Percentiles rank a stretch among this genome's conserved stretches.
Evolutionary conservation across 2,113 vertebrate genomes (phyloP).

Genomic region (Hippolais icterina): DNA sequence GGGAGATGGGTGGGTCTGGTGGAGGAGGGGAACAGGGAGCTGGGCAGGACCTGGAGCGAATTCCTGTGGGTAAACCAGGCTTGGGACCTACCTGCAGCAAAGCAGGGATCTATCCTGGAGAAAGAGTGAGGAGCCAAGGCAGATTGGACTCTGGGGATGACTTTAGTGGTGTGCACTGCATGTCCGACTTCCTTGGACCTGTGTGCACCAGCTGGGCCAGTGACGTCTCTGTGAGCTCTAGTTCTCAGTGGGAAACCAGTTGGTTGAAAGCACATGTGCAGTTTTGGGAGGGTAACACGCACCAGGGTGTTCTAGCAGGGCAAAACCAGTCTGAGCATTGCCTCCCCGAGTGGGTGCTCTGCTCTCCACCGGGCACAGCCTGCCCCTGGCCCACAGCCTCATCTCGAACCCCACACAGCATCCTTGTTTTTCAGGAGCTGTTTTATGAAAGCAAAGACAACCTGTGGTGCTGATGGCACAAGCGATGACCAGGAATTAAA

Average conservation of each 20-base stretch:
- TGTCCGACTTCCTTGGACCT: not conserved
- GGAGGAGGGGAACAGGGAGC: not conserved
- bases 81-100: not conserved
- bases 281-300: not conserved
- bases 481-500: not conserved
- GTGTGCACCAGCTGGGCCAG: not conserved
- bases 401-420: accelerated
- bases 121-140: accelerated
- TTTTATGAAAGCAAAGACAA: not conserved
- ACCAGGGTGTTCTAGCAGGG: not conserved
- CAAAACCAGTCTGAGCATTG: accelerated
- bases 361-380: accelerated
- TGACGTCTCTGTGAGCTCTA: not conserved
- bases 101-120: not conserved
- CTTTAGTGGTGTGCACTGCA: not conserved
- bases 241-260: not conserved
- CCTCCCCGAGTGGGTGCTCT: accelerated
- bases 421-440: not conserved
- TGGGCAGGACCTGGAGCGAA: not conserved
- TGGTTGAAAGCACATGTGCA: not conserved
- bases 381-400: not conserved
- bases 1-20: not conserved
- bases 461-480: not conserved
- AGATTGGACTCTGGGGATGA: accelerated
- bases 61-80: not conserved